Evolutionary conservation across 2,888 invertebrate genomes (phyloP).

Genomic region (Lithophane socia): DNA sequence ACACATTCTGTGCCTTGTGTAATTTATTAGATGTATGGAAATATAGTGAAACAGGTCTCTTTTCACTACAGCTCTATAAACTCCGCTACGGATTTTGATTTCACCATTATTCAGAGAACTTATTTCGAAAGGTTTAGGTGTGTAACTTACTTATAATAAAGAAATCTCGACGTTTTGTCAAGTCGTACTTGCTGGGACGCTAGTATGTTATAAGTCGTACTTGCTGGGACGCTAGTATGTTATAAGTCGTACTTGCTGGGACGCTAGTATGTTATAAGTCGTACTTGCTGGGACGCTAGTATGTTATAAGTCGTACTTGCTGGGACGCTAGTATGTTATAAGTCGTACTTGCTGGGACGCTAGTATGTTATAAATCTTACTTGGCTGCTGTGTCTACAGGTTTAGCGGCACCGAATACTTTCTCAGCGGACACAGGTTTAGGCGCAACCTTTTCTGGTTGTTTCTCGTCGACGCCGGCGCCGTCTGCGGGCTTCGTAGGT

Average conservation of each 20-base stretch:
- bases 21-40: background rate
- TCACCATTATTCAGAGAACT: background rate
- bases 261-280: constrained; percentile 49
- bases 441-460: constrained; percentile 78
- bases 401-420: constrained; percentile 98
- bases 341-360: constrained; percentile 83
- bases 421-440: constrained; percentile 91
- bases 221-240: constrained; percentile 77
- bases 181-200: too few species aligned
- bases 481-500: constrained; percentile 81
- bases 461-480: constrained; percentile 70
- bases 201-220: constrained; percentile 73
- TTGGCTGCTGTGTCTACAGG: constrained; percentile 98
- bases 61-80: background rate
- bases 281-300: constrained; percentile 82
- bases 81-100: background rate
- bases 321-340: background rate
- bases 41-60: background rate
- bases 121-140: background rate
- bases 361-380: constrained; percentile 73
- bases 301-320: constrained; percentile 85
- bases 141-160: too few species aligned
- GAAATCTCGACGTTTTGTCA: background rate
- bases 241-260: constrained; percentile 84
- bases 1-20: background rate